Percentiles rank a stretch among this genome's conserved stretches.
Conservation (phyloP, 2,797 vertebrate genomes). For the Semaprochilodus insignis region DNA sequence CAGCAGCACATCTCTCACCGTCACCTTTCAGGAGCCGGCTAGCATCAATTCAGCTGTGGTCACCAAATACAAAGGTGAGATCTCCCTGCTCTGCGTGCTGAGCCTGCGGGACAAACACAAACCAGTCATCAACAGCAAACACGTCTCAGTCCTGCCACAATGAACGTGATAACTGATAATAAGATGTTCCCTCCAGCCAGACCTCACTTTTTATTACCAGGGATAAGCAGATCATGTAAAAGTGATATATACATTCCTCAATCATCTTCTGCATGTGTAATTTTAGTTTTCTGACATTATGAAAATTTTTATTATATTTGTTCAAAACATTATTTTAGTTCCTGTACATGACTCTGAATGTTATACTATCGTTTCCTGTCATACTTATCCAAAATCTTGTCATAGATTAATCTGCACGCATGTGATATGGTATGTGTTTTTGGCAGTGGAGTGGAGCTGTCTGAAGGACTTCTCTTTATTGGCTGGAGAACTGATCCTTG, state of each 20-base stretch:
- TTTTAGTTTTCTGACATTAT: neutral
- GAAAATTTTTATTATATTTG: neutral
- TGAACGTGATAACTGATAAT: neutral
- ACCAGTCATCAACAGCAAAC: neutral
- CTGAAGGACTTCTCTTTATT: constrained; percentile 90
- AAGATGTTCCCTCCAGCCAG: neutral
- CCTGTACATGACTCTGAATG: neutral
- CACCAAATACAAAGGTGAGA: constrained; percentile 94
- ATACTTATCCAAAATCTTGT: neutral
- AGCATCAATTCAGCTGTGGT: constrained; percentile 91
- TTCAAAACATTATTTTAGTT: neutral
- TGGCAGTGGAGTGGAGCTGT: constrained; percentile 94
- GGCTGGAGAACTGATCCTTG: constrained; percentile 86
- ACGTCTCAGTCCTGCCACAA: neutral
- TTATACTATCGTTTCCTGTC: neutral
- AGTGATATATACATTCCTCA: neutral
- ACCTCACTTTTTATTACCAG: neutral
- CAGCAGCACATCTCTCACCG: constrained; percentile 89
- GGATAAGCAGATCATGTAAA: neutral
- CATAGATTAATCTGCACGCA: too few species aligned
- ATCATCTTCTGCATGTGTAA: neutral
- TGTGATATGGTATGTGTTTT: constrained; percentile 44
- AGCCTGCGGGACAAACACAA: constrained; percentile 25
- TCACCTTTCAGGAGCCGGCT: constrained; percentile 93
- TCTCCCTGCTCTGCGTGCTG: constrained; percentile 11